A percentile compares a stretch with the other conserved stretches of the same genome.
phyloP scores from a whole-genome alignment of 2,888 invertebrate genomes.

The Hydraecia micacea region DNA sequence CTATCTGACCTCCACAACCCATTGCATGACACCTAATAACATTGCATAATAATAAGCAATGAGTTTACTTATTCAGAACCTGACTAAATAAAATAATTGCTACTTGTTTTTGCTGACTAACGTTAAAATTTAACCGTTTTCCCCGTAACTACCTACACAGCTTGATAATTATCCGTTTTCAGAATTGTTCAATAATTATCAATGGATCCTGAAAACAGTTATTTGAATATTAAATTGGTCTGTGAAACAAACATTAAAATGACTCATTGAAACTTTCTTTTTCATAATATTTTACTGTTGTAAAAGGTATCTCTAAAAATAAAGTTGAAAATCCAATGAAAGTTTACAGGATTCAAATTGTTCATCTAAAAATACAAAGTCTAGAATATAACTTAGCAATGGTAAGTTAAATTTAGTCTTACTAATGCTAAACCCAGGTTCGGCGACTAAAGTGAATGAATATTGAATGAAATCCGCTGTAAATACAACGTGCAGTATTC shows the following conservation, averaged over 20 bases:
- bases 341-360: background rate
- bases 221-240: slow-evolving; percentile 3
- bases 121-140: background rate
- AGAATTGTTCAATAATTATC: background rate
- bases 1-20: no score
- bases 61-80: background rate
- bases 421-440: background rate
- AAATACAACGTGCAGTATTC: background rate
- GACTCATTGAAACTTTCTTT: background rate
- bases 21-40: no score
- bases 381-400: background rate
- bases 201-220: background rate
- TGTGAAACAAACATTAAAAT: background rate
- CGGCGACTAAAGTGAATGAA: background rate
- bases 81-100: no score
- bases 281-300: background rate
- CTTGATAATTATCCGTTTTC: slow-evolving; percentile 7
- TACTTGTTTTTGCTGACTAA: background rate
- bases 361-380: background rate
- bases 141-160: background rate
- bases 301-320: background rate
- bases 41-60: background rate
- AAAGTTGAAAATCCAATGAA: background rate
- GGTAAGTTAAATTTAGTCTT: background rate
- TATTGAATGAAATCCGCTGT: background rate